Evolutionary conservation across 2,797 vertebrate genomes (phyloP).

Genomic region (Chromobotia macracanthus): DNA sequence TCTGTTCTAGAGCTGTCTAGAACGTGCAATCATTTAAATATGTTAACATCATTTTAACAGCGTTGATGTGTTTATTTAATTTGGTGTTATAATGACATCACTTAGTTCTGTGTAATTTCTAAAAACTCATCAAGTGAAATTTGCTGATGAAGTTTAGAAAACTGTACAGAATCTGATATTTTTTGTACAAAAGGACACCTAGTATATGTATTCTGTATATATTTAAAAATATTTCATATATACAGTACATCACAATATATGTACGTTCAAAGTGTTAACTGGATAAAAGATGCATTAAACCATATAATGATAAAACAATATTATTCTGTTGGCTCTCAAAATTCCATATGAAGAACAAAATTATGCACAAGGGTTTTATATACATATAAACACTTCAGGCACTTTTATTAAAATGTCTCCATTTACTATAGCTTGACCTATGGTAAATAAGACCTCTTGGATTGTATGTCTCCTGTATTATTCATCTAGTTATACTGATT

Average conservation of each 20-base stretch:
- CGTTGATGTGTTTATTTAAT: too few relatives aligned
- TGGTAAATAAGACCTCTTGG: not conserved
- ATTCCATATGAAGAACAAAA: not conserved
- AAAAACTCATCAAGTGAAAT: too few relatives aligned
- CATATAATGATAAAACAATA: not conserved
- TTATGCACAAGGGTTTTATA: not conserved
- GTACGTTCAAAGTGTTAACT: not conserved
- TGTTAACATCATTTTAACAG: too few relatives aligned
- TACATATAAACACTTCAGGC: not conserved
- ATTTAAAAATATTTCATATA: too few relatives aligned
- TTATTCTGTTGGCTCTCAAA: not conserved
- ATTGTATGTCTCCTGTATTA: not conserved
- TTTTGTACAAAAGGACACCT: too few relatives aligned
- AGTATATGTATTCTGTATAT: too few relatives aligned
- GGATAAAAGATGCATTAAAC: not conserved
- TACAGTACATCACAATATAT: too few relatives aligned
- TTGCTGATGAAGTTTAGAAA: too few relatives aligned
- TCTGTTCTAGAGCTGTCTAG: not conserved
- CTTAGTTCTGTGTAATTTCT: too few relatives aligned
- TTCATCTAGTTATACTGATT: conserved; percentile 22
- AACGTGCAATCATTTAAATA: not conserved
- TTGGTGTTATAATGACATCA: too few relatives aligned
- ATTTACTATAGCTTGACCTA: conserved; percentile 1
- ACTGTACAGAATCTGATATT: too few relatives aligned
- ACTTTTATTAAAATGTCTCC: not conserved